A percentile compares a stretch with the other conserved stretches of the same genome.
Conservation (phyloP, 2,888 invertebrate genomes). For the Pherbina coryleti region DNA sequence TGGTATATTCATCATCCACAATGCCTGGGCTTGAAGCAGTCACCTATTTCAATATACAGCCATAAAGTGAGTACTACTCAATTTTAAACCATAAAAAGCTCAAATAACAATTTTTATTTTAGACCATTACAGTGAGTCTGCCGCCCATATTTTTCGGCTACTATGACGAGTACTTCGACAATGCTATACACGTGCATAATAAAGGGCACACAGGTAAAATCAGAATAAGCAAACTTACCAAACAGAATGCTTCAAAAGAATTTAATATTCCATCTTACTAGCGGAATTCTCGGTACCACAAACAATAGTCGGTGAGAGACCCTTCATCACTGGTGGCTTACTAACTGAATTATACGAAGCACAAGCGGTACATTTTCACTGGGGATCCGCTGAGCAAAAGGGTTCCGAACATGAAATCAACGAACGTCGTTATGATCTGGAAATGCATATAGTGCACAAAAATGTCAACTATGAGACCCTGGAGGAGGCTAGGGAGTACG, state of each 20-base stretch:
- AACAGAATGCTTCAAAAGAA: background rate
- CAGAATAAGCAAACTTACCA: background rate
- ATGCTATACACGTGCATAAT: slow-evolving; percentile 74
- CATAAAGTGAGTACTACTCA: slow-evolving; percentile 51
- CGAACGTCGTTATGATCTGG: slow-evolving; percentile 72
- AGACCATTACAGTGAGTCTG: slow-evolving; percentile 51
- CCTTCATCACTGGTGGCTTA: slow-evolving; percentile 57
- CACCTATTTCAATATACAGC: slow-evolving; percentile 68
- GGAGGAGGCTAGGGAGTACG: slow-evolving; percentile 70
- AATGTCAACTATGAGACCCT: slow-evolving; percentile 73
- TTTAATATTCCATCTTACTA: slow-evolving; percentile 32
- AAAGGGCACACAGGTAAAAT: slow-evolving; percentile 75
- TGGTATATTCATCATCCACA: slow-evolving; percentile 75
- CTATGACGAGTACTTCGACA: slow-evolving; percentile 75
- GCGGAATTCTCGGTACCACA: slow-evolving; percentile 58
- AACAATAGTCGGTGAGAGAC: slow-evolving; percentile 54
- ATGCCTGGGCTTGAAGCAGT: slow-evolving; percentile 77
- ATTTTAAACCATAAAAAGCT: background rate
- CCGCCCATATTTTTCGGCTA: slow-evolving; percentile 76
- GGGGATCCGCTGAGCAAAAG: slow-evolving; percentile 76
- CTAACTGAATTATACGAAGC: slow-evolving; percentile 56
- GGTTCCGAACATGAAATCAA: slow-evolving; percentile 72
- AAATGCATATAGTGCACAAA: slow-evolving; percentile 78
- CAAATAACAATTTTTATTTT: background rate
- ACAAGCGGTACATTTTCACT: slow-evolving; percentile 74